Evolutionary conservation across 1,140 invertebrate species (phyloP), one percentile per base, ranked within the genome.

Genomic region (Megalopta genalis): DNA sequence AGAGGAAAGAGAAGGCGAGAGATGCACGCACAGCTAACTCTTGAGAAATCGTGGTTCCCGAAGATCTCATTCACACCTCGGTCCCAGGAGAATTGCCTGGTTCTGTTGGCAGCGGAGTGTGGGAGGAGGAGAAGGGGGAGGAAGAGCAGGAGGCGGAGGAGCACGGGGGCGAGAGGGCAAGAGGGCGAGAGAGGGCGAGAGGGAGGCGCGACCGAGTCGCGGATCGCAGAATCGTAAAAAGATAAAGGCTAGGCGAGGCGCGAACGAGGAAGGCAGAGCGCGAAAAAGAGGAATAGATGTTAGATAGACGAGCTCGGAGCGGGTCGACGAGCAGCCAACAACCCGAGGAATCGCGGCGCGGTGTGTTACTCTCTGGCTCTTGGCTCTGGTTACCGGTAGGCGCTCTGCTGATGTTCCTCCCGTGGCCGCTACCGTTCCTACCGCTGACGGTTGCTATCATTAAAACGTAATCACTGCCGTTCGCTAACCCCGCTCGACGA

Each of bases 381-480:
- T 12, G 10, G 42, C 12, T 42, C 0, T 52, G 49, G 63, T 67
- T 75, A 69, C 39, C 62, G 54, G 42, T 64, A 37, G 49, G 9
- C 9, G n/a, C 7, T 46, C 9, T 14, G 21, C 67, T 65, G 76
- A 37, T 32, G 69, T 73, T 72, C 54, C 70, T 72, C 42, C 67
- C 64, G 76, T 70, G 64, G 74, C 62, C 52, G 23, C 60, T 88
- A 82, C 77, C 73, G 69, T 71, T 77, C 65, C 76, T 77, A 70
- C 79, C 60, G 70, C 49, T 73, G 79, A 77, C 66, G 76, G 71
- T 90, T 88, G 82, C 85, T 91, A 91, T 91, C 90, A 92, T 91
- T 91, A 92, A 91, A 91, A 88, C 83, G 88, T 90, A 92, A 92
- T 91, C 90, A 88, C 87, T 86, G 86, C 82, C 84, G 88, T 86